Evolutionary conservation across 2,113 vertebrate species (phyloP).

Genomic region (Drymodes brunneopygia): DNA sequence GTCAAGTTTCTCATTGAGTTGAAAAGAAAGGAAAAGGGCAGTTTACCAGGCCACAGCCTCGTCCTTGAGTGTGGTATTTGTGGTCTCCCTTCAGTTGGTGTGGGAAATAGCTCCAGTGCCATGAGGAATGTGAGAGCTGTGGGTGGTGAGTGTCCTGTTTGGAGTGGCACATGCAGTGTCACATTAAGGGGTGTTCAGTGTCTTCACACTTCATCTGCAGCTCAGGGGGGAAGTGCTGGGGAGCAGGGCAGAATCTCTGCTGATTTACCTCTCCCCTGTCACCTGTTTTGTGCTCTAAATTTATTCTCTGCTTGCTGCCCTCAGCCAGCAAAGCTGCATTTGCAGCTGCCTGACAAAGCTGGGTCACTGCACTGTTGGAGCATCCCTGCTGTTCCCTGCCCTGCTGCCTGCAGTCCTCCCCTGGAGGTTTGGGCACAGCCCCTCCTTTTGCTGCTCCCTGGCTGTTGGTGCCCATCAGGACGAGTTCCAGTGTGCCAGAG

Average conservation of each 20-base stretch:
- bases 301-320: background rate
- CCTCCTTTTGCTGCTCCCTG: background rate
- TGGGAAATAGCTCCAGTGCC: conserved; percentile 32
- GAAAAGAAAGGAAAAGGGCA: conserved; percentile 32
- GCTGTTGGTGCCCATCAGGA: background rate
- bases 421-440: background rate
- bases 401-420: background rate
- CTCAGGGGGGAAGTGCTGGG: background rate
- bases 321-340: background rate
- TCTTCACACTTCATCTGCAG: background rate
- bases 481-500: background rate
- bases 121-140: conserved; percentile 14
- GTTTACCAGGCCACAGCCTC: background rate
- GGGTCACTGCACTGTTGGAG: background rate
- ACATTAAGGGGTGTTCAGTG: conserved; percentile 10
- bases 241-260: background rate
- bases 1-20: background rate
- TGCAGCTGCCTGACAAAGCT: background rate
- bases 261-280: background rate
- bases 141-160: conserved; percentile 41
- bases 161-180: conserved; percentile 15
- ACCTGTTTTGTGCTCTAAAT: background rate
- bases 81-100: background rate
- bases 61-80: background rate
- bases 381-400: background rate